Evolutionary conservation across 2,113 vertebrate genomes (phyloP).

Genomic region (Podiceps cristatus): DNA sequence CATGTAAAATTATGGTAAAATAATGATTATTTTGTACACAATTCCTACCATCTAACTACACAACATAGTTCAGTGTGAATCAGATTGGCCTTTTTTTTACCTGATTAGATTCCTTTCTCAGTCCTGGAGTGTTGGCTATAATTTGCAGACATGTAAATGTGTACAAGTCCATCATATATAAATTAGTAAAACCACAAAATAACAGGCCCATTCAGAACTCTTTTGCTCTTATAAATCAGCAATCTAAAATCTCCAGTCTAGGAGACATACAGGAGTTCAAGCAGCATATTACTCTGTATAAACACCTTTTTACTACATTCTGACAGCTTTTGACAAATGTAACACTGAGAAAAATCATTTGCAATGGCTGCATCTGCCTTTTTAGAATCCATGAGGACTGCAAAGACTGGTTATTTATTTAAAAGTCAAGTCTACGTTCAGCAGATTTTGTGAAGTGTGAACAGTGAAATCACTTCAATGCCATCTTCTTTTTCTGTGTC

Average conservation of each 20-base stretch:
- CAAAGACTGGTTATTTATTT: slow-evolving; percentile 55
- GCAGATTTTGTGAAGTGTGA: slow-evolving; percentile 51
- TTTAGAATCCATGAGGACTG: slow-evolving; percentile 29
- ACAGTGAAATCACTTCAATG: not conserved
- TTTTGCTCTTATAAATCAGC: not conserved
- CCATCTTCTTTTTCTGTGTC: not conserved
- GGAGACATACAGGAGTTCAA: slow-evolving; percentile 44
- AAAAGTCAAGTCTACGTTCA: not conserved
- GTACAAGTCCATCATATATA: slow-evolving; percentile 2
- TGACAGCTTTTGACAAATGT: slow-evolving; percentile 68
- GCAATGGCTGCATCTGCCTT: slow-evolving; percentile 60
- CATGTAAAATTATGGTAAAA: not conserved
- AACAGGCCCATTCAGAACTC: not conserved
- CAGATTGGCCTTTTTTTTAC: not conserved
- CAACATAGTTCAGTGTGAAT: not conserved
- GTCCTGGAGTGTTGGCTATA: not conserved
- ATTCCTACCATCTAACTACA: not conserved
- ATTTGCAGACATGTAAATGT: not conserved
- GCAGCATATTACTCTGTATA: slow-evolving; percentile 41
- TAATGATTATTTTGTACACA: not conserved
- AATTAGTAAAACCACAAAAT: not conserved
- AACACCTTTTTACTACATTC: slow-evolving; percentile 50
- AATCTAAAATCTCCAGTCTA: not conserved
- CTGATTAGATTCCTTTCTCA: not conserved
- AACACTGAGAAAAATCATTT: slow-evolving; percentile 56